phyloP scores from a whole-genome alignment of 2,888 invertebrate genomes.

The Melolontha melolontha region DNA sequence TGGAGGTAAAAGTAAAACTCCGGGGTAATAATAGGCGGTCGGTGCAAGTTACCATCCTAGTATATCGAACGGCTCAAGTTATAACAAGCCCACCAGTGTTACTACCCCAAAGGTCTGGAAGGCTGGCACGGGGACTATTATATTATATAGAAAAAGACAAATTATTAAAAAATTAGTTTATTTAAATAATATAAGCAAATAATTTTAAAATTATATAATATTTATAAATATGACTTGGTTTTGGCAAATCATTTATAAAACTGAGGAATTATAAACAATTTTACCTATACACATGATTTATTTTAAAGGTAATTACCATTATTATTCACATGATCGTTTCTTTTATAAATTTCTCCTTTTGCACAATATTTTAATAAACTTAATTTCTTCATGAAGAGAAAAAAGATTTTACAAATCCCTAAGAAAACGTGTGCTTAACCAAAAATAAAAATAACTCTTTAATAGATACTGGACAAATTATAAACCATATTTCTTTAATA shows the following conservation, averaged over 20 bases:
- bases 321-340: slow-evolving; percentile 27
- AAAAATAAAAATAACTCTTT: slow-evolving; percentile 11
- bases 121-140: too few species aligned
- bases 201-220: slow-evolving; percentile 55
- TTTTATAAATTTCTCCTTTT: slow-evolving; percentile 21
- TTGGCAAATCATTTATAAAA: slow-evolving; percentile 56
- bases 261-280: slow-evolving; percentile 62
- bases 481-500: slow-evolving; percentile 27
- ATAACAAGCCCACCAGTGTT: too few species aligned
- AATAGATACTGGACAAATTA: slow-evolving; percentile 3
- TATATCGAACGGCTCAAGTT: too few species aligned
- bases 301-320: slow-evolving; percentile 52
- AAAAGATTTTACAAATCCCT: slow-evolving; percentile 37
- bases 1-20: too few species aligned
- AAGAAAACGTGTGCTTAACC: slow-evolving; percentile 23
- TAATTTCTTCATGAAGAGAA: slow-evolving; percentile 31
- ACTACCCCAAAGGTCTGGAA: too few species aligned
- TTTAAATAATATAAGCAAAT: slow-evolving; percentile 65
- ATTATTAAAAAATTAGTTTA: slow-evolving; percentile 65
- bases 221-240: slow-evolving; percentile 56
- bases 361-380: neutral
- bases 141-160: slow-evolving; percentile 22
- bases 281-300: slow-evolving; percentile 57
- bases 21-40: too few species aligned
- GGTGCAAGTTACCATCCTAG: too few species aligned